phyloP scores from a whole-genome alignment of 2,797 vertebrate genomes.

The Cryptoprocta ferox region DNA sequence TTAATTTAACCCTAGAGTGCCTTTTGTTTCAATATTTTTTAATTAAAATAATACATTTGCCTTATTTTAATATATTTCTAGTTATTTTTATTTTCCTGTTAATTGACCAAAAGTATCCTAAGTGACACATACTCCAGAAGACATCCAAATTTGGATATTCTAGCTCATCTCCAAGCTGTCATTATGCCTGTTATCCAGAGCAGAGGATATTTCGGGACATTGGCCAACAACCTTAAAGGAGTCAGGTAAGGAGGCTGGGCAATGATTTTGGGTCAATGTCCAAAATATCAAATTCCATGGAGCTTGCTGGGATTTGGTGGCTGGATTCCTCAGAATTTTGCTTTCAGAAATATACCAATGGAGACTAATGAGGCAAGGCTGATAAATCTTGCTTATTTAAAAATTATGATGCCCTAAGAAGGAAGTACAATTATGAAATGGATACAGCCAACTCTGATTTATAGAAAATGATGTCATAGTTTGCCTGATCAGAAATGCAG shows the following conservation, averaged over 20 bases:
- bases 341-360: background rate
- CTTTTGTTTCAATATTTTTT: background rate
- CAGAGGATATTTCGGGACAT: background rate
- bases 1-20: background rate
- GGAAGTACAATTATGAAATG: background rate
- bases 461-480: background rate
- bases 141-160: background rate
- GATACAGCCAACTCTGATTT: background rate
- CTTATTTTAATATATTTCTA: background rate
- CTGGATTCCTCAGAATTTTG: background rate
- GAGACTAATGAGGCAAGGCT: background rate
- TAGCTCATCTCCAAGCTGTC: background rate
- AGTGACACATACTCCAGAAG: background rate
- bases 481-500: background rate
- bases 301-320: background rate
- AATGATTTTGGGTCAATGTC: background rate
- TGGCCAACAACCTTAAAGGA: rapidly evolving
- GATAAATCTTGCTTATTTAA: background rate
- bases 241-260: background rate
- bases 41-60: background rate
- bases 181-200: background rate
- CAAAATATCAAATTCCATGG: background rate
- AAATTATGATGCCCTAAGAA: background rate
- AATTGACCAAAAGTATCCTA: background rate
- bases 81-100: background rate